These are phyloP conservation scores for Diarsia mendica DNA, from an alignment of 2,888 invertebrate species.

Conservation along the genomic window DNA sequence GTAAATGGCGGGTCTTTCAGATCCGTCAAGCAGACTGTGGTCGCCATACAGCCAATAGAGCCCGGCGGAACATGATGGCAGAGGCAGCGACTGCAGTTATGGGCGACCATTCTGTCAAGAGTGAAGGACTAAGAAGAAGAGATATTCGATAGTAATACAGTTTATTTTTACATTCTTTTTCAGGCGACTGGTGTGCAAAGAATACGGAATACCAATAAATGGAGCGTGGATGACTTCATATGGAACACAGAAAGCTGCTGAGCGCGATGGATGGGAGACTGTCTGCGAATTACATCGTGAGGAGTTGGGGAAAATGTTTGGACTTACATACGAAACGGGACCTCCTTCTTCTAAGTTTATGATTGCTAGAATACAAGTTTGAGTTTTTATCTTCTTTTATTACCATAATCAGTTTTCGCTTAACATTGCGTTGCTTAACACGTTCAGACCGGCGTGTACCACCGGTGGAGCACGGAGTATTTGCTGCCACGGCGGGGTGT, in stretches of 20 bases:
- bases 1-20: neutral
- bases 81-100: too few species aligned
- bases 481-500: too few species aligned
- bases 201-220: slow-evolving; percentile 63
- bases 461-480: too few species aligned
- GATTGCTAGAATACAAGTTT: slow-evolving; percentile 14
- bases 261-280: slow-evolving; percentile 64
- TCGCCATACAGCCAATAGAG: too few species aligned
- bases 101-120: too few species aligned
- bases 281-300: slow-evolving; percentile 55
- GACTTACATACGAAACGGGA: slow-evolving; percentile 61
- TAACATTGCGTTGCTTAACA: neutral
- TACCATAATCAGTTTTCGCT: neutral
- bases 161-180: slow-evolving; percentile 22
- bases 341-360: slow-evolving; percentile 65
- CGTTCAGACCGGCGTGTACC: too few species aligned
- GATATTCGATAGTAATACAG: neutral
- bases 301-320: slow-evolving; percentile 62
- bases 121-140: too few species aligned
- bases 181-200: slow-evolving; percentile 71
- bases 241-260: slow-evolving; percentile 67
- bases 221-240: slow-evolving; percentile 66
- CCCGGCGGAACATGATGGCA: too few species aligned
- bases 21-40: too few species aligned
- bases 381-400: neutral